A percentile compares a stretch with the other conserved stretches of the same genome.
Conservation (phyloP, 1,140 invertebrate species). For the Calliopsis andreniformis region DNA sequence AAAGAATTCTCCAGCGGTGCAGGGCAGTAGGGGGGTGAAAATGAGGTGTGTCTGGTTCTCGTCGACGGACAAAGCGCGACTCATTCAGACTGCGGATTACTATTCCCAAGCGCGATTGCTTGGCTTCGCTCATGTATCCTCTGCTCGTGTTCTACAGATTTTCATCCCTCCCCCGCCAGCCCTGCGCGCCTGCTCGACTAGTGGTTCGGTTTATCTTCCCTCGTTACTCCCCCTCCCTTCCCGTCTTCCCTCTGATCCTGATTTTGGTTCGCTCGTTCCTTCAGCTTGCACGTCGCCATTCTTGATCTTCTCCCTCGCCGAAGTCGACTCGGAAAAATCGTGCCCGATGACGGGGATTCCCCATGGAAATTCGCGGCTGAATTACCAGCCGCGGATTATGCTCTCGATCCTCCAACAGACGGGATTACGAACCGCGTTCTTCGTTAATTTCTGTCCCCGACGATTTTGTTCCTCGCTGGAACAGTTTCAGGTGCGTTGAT, state of each 20-base stretch:
- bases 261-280: not conserved
- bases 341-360: slow-evolving; percentile 35
- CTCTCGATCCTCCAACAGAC: not conserved
- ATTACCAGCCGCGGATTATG: slow-evolving; percentile 37
- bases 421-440: not conserved
- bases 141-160: slow-evolving; percentile 28
- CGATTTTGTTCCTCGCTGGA: not conserved
- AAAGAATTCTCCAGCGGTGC: not conserved
- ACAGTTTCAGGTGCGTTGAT: not conserved
- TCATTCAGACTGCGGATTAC: slow-evolving; percentile 50
- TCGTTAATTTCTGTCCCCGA: slow-evolving; percentile 3
- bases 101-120: slow-evolving; percentile 53
- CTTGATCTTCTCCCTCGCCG: not conserved
- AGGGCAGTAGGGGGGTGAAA: slow-evolving; percentile 20
- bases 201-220: slow-evolving; percentile 21
- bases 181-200: not conserved
- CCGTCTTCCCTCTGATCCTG: slow-evolving; percentile 6
- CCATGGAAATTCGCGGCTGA: slow-evolving; percentile 41
- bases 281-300: not conserved
- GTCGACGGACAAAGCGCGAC: slow-evolving; percentile 53
- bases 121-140: slow-evolving; percentile 43
- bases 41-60: slow-evolving; percentile 42
- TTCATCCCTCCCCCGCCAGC: not conserved
- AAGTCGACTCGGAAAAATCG: slow-evolving; percentile 39
- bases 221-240: not conserved